Conservation (phyloP, 2,888 invertebrate species). For the Eristalinus aeneus region DNA sequence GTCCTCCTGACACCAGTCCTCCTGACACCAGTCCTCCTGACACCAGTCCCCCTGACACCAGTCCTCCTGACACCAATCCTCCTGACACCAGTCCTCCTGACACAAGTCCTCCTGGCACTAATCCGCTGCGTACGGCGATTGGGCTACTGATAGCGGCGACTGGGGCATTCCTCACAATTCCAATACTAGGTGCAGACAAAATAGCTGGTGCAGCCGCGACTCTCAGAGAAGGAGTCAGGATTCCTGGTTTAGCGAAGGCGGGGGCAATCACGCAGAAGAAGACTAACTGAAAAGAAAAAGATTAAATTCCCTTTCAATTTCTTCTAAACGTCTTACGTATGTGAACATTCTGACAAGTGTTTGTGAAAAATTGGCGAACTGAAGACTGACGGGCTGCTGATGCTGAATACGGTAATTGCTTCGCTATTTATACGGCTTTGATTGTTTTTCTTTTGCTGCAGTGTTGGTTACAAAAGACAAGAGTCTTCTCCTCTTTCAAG, state of each 20-base stretch:
- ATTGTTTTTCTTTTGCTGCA: neutral
- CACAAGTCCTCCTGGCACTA: too few species aligned
- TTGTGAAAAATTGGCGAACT: neutral
- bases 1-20: constrained; percentile 10
- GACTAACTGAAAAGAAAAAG: constrained; percentile 28
- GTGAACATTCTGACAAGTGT: constrained; percentile 32
- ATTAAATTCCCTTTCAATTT: neutral
- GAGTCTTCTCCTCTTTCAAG: neutral
- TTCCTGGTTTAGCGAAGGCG: constrained; percentile 41
- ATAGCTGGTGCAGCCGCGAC: constrained; percentile 38
- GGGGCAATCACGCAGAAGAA: constrained; percentile 45
- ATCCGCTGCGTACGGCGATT: too few species aligned
- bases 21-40: neutral
- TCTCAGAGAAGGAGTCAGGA: constrained; percentile 32
- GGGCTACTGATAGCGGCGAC: constrained; percentile 12
- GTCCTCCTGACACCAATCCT: too few species aligned
- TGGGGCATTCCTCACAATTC: constrained; percentile 21
- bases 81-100: too few species aligned
- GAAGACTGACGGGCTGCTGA: constrained; percentile 42
- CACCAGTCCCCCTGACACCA: too few species aligned
- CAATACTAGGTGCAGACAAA: constrained; percentile 14
- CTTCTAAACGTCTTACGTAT: constrained; percentile 22
- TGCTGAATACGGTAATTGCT: neutral
- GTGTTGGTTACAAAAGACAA: neutral
- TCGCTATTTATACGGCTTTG: constrained; percentile 20